Base-by-base conservation (phyloP, 92 coral and sea anemone genomes). In the Porites cylindrica region DNA sequence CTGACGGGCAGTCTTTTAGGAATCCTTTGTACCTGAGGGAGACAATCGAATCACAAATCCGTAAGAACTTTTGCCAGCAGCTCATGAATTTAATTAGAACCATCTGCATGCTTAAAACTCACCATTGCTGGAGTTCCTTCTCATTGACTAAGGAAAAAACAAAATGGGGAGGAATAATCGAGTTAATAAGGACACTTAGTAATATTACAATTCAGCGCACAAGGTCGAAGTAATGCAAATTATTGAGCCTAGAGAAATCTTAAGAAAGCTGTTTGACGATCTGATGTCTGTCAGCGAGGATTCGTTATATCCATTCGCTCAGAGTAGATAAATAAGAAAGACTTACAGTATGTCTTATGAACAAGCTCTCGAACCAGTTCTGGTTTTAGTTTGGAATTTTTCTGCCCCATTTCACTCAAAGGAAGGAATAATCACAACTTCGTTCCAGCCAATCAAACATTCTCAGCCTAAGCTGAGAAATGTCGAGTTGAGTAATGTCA, bases 101-200 rank as follows among this genome's bases (percentile, higher is more conserved):
- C 71, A 82, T 83, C 80, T 83, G 72, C 47, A 56, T 24, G 51
- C 23, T 14, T 66, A 70, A 18, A 66, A 72, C 99, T 86, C 76
- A 89, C 99, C 99, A 97, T 78, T 94, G 99, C 56, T 95, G 99
- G 50, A 97, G 85, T 72, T 97, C 99, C 88, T 97, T 97, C 82
- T 97, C 99, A 67, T 88, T 92, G 82, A 97, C 99, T 97, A 85
- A 32, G 47, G 47, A 38, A 38, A 87, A 89, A 63, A 69, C 76
- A 82, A 83, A 10, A 85, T 59, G 78, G 65, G 13, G 54, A 20
- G 20, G 24, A 85, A 69, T 59, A 68, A 70, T 70, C n/a, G 53
- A 65, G 72, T 72, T 53, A 61, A 81, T 50, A 18, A 11, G 67
- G 43, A 70, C 71, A 24, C 77, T 53, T 24, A 52, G 51, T 77